Conservation (phyloP, 2,113 vertebrate species). For the Istiophorus platypterus region DNA sequence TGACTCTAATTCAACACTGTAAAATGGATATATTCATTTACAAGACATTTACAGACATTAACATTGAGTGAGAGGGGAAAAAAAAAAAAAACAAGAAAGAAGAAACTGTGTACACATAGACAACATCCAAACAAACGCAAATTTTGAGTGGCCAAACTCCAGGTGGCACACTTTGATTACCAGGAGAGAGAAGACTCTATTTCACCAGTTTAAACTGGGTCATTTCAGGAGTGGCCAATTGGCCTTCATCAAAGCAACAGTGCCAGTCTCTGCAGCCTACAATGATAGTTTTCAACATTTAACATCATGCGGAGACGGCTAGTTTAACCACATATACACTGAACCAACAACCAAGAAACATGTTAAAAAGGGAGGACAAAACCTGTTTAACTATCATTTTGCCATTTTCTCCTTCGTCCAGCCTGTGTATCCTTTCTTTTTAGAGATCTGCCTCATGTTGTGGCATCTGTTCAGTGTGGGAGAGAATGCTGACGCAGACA, state of each 20-base stretch:
- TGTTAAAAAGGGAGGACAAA: not conserved
- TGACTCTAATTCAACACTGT: not conserved
- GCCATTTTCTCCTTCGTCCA: not conserved
- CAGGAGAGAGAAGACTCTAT: not conserved
- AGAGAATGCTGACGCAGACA: conserved; percentile 36
- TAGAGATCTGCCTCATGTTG: not conserved
- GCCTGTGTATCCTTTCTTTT: not conserved
- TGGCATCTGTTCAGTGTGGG: conserved; percentile 40
- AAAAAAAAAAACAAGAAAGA: not conserved
- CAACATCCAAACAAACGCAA: not conserved
- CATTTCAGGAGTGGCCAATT: not conserved
- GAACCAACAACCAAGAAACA: not conserved
- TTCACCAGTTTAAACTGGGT: not conserved
- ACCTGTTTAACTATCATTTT: not conserved
- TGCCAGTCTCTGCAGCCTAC: not conserved
- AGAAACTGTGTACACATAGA: not conserved
- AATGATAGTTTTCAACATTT: not conserved
- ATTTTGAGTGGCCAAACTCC: not conserved
- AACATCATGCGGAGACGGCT: not conserved
- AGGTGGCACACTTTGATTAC: conserved; percentile 4
- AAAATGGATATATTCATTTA: not conserved
- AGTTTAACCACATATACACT: not conserved
- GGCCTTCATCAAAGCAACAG: not conserved
- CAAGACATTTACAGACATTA: conserved; percentile 28
- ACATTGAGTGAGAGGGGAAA: not conserved